These are phyloP conservation scores for Leptobrachium ailaonicum DNA, from an alignment of 2,113 vertebrate species.

Conservation along the genomic window DNA sequence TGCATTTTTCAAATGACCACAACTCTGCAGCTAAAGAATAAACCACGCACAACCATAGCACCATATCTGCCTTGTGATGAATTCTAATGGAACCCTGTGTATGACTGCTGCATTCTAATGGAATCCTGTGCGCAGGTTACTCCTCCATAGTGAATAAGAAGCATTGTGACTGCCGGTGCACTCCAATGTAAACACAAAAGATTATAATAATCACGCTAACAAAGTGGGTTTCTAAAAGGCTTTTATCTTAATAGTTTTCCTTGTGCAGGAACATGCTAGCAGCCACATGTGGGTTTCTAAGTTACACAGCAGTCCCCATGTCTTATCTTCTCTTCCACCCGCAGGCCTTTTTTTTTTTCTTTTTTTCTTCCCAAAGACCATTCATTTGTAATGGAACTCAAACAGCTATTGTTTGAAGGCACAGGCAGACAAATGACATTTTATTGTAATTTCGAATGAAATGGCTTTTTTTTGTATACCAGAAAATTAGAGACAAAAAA, in stretches of 20 bases:
- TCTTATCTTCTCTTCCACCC: constrained; percentile 24
- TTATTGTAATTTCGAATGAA: constrained; percentile 1
- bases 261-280: constrained; percentile 21
- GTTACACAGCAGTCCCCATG: constrained; percentile 5
- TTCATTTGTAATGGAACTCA: neutral
- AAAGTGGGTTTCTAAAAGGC: constrained; percentile 29
- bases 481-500: constrained; percentile 2
- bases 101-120: neutral
- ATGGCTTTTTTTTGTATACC: neutral
- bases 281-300: constrained; percentile 18
- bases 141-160: constrained; percentile 25
- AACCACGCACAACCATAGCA: no score
- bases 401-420: constrained; percentile 8
- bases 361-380: neutral
- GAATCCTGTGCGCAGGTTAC: neutral
- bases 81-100: no score
- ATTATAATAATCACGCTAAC: constrained; percentile 31
- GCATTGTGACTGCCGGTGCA: constrained; percentile 22
- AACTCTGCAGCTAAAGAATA: no score
- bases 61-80: no score
- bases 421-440: constrained; percentile 1
- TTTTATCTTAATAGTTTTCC: constrained; percentile 17
- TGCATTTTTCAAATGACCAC: no score
- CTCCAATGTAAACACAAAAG: constrained; percentile 37
- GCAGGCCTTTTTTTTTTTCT: constrained; percentile 4